phyloP scores from a whole-genome alignment of 2,113 vertebrate genomes.

The Apteryx owenii region DNA sequence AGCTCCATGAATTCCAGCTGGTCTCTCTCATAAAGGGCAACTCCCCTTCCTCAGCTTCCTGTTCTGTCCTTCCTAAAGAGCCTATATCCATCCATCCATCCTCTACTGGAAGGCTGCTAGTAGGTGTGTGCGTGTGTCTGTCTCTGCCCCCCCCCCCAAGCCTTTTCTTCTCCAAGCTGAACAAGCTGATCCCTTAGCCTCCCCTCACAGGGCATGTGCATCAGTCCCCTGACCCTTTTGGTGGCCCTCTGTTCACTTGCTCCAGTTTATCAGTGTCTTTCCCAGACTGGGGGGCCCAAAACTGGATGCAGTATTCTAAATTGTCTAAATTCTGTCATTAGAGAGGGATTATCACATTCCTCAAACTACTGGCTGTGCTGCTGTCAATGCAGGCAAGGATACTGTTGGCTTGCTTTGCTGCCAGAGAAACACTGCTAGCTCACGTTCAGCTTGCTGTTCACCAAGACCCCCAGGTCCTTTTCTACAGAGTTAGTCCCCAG shows the following conservation, averaged over 20 bases:
- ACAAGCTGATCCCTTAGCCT: slow-evolving; percentile 26
- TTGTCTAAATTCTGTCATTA: slow-evolving; percentile 4
- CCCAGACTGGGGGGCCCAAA: slow-evolving; percentile 1
- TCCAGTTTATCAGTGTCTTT: slow-evolving; percentile 46
- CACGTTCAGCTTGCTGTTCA: neutral
- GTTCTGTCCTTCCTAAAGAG: no score
- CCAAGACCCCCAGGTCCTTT: neutral
- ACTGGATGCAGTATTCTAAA: slow-evolving; percentile 31
- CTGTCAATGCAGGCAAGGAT: slow-evolving; percentile 52
- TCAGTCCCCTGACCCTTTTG: slow-evolving; percentile 21
- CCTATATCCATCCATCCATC: no score
- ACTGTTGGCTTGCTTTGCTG: slow-evolving; percentile 33
- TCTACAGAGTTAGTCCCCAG: neutral
- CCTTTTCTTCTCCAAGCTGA: neutral
- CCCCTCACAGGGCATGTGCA: neutral
- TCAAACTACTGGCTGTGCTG: slow-evolving; percentile 56
- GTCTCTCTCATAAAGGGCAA: no score
- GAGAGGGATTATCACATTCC: slow-evolving; percentile 55
- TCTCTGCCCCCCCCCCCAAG: neutral
- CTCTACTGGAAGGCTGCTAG: no score
- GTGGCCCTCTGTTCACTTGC: neutral
- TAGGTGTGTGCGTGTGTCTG: no score
- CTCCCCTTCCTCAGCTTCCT: no score
- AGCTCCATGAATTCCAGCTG: no score
- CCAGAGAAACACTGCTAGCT: slow-evolving; percentile 63